Evolutionary conservation across 2,797 vertebrate genomes (phyloP).

Genomic region (Gymnothorax reevesii): DNA sequence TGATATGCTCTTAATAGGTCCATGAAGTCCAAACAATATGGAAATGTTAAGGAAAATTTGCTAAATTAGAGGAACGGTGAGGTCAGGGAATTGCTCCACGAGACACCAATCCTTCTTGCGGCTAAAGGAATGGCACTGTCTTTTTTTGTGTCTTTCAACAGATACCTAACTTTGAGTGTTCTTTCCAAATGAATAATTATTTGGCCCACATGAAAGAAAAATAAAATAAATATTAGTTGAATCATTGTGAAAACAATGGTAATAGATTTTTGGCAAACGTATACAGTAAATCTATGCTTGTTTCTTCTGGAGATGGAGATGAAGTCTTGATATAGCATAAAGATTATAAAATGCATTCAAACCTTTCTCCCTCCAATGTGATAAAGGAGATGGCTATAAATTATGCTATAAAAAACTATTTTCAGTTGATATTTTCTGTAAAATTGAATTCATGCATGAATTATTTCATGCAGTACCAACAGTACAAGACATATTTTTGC

Average conservation of each 20-base stretch:
- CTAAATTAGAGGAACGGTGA: slow-evolving; percentile 45
- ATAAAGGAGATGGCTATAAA: slow-evolving; percentile 63
- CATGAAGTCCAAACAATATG: slow-evolving; percentile 64
- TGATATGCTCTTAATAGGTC: slow-evolving; percentile 76
- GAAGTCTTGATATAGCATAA: slow-evolving; percentile 67
- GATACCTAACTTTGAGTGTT: slow-evolving; percentile 52
- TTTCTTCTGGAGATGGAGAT: slow-evolving; percentile 79
- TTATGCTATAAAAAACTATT: slow-evolving; percentile 70
- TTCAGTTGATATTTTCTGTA: slow-evolving; percentile 62
- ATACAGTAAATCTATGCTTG: slow-evolving; percentile 67
- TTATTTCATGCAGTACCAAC: neutral
- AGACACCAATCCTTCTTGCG: slow-evolving; percentile 50
- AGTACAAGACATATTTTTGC: neutral
- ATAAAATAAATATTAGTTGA: slow-evolving; percentile 69
- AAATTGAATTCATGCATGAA: neutral
- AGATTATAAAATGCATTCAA: slow-evolving; percentile 63
- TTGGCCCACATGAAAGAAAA: slow-evolving; percentile 62
- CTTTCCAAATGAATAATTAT: slow-evolving; percentile 61
- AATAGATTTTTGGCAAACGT: slow-evolving; percentile 73
- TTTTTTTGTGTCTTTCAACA: slow-evolving; percentile 52
- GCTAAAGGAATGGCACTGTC: slow-evolving; percentile 60
- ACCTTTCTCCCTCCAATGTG: slow-evolving; percentile 63
- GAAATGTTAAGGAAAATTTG: slow-evolving; percentile 61
- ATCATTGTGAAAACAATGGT: slow-evolving; percentile 72
- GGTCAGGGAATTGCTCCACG: slow-evolving; percentile 42